A percentile compares a stretch with the other conserved stretches of the same genome.
Conservation (phyloP, 2,797 vertebrate genomes). For the Periparus ater region DNA sequence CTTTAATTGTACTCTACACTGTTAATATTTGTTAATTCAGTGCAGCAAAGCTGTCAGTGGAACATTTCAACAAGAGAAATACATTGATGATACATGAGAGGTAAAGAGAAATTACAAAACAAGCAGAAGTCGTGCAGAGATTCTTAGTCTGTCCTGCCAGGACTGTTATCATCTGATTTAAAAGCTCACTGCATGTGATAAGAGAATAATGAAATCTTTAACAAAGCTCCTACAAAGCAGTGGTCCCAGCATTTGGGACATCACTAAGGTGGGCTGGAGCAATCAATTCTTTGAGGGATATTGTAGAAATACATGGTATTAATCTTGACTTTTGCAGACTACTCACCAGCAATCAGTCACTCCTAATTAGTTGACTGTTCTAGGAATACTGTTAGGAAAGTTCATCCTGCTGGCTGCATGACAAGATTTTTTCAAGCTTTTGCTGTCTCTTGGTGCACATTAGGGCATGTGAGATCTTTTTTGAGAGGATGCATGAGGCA, state of each 20-base stretch:
- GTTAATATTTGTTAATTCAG: not conserved
- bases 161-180: not conserved
- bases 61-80: not conserved
- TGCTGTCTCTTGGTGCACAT: not conserved
- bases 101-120: not conserved
- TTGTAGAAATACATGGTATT: not conserved
- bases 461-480: not conserved
- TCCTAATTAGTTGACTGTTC: not conserved
- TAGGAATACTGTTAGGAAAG: not conserved
- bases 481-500: not conserved
- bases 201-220: not conserved
- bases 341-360: not conserved
- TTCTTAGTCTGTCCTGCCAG: not conserved
- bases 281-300: not conserved
- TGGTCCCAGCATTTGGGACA: not conserved
- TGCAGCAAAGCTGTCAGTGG: not conserved
- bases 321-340: not conserved
- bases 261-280: not conserved
- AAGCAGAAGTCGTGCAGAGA: not conserved
- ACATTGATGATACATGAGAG: not conserved
- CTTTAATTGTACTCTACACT: not conserved
- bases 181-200: not conserved
- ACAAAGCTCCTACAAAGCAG: not conserved
- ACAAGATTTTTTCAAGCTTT: slow-evolving; percentile 7
- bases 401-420: slow-evolving; percentile 6